Evolutionary conservation across 2,113 vertebrate genomes (phyloP).

Genomic region (Phaethon lepturus): DNA sequence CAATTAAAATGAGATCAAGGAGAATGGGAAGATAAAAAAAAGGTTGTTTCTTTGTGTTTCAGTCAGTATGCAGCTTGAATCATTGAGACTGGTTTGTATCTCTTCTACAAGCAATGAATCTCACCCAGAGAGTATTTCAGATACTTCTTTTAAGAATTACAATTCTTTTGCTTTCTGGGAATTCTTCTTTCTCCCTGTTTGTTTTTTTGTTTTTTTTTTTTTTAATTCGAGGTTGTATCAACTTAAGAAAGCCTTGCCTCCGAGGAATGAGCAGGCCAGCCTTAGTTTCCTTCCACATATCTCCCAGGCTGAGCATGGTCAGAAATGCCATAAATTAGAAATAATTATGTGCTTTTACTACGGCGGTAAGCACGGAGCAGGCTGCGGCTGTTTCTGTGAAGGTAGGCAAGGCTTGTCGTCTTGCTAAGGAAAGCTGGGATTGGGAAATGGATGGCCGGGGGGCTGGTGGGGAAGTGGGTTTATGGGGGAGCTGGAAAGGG

Average conservation of each 20-base stretch:
- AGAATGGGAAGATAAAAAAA: not conserved
- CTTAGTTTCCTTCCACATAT: not conserved
- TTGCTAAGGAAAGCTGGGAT: not conserved
- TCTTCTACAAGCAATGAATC: not conserved
- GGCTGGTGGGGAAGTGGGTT: not conserved
- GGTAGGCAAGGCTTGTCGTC: not conserved
- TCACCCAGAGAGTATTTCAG: not conserved
- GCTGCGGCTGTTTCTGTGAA: not conserved
- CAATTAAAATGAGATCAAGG: conserved; percentile 39
- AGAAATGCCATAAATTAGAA: not conserved
- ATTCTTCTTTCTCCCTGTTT: not conserved
- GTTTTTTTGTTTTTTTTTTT: not conserved
- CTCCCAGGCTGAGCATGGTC: not conserved
- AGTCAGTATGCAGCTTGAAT: not conserved
- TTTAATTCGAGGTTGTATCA: not conserved
- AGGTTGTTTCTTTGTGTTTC: not conserved
- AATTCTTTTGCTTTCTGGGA: not conserved
- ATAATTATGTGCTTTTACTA: not conserved
- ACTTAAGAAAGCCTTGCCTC: not conserved
- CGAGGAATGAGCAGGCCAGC: not conserved
- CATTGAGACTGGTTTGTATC: not conserved
- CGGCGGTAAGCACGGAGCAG: not conserved
- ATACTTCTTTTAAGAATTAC: not conserved
- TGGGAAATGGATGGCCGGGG: not conserved
- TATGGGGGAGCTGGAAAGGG: not conserved